Evolutionary conservation across 2,113 vertebrate genomes (phyloP).

Genomic region (Amblyopsis rosae): DNA sequence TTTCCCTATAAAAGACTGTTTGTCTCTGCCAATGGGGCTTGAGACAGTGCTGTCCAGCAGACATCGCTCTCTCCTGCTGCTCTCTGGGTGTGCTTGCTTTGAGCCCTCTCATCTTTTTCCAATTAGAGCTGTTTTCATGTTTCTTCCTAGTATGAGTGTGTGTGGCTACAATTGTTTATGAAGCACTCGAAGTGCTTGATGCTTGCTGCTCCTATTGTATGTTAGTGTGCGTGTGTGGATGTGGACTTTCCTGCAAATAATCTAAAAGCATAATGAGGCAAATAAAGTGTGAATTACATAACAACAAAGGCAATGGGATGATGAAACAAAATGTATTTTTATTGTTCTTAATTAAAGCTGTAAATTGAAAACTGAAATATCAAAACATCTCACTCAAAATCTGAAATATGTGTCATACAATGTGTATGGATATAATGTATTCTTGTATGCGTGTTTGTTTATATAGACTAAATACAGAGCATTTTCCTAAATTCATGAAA

Average conservation of each 20-base stretch:
- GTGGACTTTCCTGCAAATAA: slow-evolving; percentile 11
- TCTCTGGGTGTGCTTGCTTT: slow-evolving; percentile 53
- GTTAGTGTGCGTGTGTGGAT: slow-evolving; percentile 35
- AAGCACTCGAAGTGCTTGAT: slow-evolving; percentile 32
- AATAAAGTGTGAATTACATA: too few relatives aligned
- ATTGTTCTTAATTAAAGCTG: too few relatives aligned
- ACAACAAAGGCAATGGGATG: too few relatives aligned
- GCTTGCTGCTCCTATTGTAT: slow-evolving; percentile 17
- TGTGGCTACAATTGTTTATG: slow-evolving; percentile 66
- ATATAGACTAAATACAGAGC: background rate
- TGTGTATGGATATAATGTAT: too few relatives aligned
- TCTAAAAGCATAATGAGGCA: background rate
- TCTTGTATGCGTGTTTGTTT: background rate
- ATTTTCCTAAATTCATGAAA: too few relatives aligned
- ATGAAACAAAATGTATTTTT: too few relatives aligned
- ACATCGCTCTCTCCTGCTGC: slow-evolving; percentile 24
- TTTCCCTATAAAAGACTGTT: slow-evolving; percentile 9
- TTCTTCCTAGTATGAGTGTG: slow-evolving; percentile 61
- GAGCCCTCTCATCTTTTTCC: slow-evolving; percentile 74
- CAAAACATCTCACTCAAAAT: too few relatives aligned
- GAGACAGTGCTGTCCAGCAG: slow-evolving; percentile 47
- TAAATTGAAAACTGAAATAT: too few relatives aligned
- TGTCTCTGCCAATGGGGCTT: slow-evolving; percentile 18
- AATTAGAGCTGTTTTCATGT: slow-evolving; percentile 72
- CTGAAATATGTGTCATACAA: too few relatives aligned